Conservation (phyloP, 1,140 invertebrate genomes). For the Eurosta solidaginis region DNA sequence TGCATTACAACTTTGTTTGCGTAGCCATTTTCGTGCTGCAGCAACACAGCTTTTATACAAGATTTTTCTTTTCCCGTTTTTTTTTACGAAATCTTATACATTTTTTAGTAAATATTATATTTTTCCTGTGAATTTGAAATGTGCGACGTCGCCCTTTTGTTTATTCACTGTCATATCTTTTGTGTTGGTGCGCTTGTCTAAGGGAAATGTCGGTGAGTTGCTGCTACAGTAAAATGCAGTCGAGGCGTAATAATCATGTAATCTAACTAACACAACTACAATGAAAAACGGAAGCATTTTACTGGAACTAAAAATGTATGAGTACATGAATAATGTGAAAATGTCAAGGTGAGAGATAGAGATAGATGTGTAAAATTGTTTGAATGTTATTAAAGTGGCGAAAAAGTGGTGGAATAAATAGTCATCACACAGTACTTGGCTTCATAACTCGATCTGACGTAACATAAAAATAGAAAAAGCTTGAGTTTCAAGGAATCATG, state of each 20-base stretch:
- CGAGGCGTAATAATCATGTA: neutral
- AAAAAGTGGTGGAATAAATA: too few relatives aligned
- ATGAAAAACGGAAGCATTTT: neutral
- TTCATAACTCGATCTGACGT: too few relatives aligned
- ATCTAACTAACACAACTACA: neutral
- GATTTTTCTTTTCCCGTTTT: neutral
- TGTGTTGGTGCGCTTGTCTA: neutral
- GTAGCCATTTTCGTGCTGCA: neutral
- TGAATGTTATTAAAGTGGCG: too few relatives aligned
- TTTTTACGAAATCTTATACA: neutral
- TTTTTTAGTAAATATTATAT: constrained; percentile 1
- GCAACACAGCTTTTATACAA: neutral
- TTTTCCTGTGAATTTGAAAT: constrained; percentile 16
- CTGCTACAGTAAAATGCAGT: neutral
- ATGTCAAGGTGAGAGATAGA: neutral
- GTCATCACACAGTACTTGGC: too few relatives aligned
- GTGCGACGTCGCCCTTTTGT: constrained; percentile 2
- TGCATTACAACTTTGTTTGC: neutral
- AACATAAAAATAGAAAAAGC: neutral
- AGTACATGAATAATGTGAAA: neutral
- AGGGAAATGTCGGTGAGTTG: neutral
- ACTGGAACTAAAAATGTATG: neutral
- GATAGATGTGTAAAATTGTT: neutral
- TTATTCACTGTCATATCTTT: neutral
- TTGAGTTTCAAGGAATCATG: too few relatives aligned